Base-by-base conservation (phyloP, 2,797 vertebrate species). In the Pygocentrus nattereri region DNA sequence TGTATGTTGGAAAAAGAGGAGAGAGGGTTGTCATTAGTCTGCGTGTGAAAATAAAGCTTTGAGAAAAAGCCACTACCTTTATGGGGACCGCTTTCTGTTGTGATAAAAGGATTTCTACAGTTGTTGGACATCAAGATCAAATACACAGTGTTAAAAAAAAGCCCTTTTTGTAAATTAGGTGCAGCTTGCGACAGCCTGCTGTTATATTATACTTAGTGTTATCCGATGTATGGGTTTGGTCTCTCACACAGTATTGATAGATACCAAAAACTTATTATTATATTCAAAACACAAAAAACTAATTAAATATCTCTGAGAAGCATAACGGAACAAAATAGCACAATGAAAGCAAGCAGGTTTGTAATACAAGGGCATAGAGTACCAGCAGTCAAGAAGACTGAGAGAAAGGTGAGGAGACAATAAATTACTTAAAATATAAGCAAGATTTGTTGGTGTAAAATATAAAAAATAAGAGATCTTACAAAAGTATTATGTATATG, bases 21-120 rank as follows among this genome's bases (percentile, higher is more conserved):
- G 16, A 52, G 30, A 58, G 61, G 65, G 56, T 59, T 19, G 47
- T 75, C 71, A 62, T 70, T 58, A 21, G 62, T 6, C 34, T 34
- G 82, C 19, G 41, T 76, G 52, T 61, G 52, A 84, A 62, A 72
- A 61, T n/a, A 80, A 72, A 64, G 64, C 8, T 49, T 72, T 76
- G 61, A 49, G 6, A 25, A 49, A 15, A 50, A 71, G 50, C 11
- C 21, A 56, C 19, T n/a, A 15, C 19, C 8, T 44, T 59, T 15
- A 41, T 25, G 13, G 72, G 31, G 19, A 34, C 0, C 15, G 27
- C 31, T 74, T n/a, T 61, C 52, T 31, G 16, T 30, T 16, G 16
- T 38, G n/a, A 74, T 58, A 23, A 56, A 56, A 74, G 21, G 21
- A 38, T 56, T 58, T 30, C 12, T 23, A 15, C 3, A 64, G 0